Conservation (phyloP, 2,888 invertebrate genomes). For the Lampropteryx suffumata region DNA sequence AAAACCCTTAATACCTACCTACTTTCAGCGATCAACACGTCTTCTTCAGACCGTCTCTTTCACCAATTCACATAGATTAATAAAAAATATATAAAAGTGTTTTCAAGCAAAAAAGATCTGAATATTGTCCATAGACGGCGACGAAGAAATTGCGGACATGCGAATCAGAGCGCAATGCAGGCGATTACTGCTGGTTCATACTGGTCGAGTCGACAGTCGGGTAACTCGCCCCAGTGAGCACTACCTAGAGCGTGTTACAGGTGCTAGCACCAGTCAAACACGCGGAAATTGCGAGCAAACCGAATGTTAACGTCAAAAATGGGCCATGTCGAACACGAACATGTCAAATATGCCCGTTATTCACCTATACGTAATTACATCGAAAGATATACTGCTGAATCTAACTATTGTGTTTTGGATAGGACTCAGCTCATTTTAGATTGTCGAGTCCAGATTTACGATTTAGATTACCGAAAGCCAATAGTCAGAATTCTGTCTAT, state of each 20-base stretch:
- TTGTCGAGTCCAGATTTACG: no score
- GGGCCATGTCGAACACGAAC: no score
- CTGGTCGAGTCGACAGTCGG: conserved; percentile 1
- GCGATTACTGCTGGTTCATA: conserved; percentile 7
- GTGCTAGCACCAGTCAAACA: background rate
- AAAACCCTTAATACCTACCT: no score
- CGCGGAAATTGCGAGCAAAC: background rate
- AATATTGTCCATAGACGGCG: conserved; percentile 1
- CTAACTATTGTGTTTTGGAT: no score
- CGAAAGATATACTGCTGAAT: no score
- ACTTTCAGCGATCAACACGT: no score
- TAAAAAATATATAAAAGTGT: conserved; percentile 5
- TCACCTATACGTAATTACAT: no score
- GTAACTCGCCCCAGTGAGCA: conserved; percentile 4
- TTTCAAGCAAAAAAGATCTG: conserved; percentile 11
- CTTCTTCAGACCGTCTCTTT: background rate
- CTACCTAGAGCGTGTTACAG: conserved; percentile 1
- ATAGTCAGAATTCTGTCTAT: no score
- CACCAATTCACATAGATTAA: background rate
- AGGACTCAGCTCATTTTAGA: no score
- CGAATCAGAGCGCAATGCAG: conserved; percentile 17
- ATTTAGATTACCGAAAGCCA: no score
- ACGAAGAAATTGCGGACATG: conserved; percentile 6
- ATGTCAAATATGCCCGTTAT: no score
- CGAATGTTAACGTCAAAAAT: no score